Conservation (phyloP, 2,113 vertebrate genomes). For the Athene noctua region DNA sequence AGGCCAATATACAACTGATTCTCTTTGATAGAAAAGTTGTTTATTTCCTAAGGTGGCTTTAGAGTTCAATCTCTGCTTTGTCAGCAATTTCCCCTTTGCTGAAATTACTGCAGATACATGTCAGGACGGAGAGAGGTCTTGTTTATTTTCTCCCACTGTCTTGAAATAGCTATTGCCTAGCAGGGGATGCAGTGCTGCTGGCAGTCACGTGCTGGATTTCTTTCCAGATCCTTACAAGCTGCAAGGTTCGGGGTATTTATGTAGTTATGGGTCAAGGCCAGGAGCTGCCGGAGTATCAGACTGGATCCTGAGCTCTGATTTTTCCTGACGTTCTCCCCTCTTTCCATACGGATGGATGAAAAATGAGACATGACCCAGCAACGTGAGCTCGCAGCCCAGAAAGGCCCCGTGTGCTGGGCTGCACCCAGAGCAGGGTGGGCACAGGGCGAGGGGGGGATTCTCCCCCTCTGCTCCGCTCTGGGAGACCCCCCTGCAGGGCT, state of each 20-base stretch:
- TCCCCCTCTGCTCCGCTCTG: neutral
- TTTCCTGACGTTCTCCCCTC: neutral
- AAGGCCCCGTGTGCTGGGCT: neutral
- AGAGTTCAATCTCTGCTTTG: accelerated
- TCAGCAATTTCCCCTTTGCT: accelerated
- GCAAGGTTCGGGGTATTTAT: neutral
- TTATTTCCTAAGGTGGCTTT: neutral
- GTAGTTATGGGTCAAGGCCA: neutral
- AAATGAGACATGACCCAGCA: accelerated
- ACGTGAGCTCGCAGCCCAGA: accelerated
- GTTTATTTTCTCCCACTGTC: neutral
- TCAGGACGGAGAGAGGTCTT: neutral
- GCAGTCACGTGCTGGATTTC: neutral
- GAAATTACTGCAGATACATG: neutral
- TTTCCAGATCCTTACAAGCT: neutral
- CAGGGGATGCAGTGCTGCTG: neutral
- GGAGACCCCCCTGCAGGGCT: too few relatives aligned
- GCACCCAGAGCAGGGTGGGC: too few relatives aligned
- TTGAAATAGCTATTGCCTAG: neutral
- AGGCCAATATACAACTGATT: accelerated
- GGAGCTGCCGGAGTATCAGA: neutral
- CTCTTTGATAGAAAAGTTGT: neutral
- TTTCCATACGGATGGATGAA: neutral
- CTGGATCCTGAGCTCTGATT: neutral
- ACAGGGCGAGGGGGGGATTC: neutral